Evolutionary conservation across 2,888 invertebrate genomes (phyloP).

Genomic region (Ischnus inquisitorius): DNA sequence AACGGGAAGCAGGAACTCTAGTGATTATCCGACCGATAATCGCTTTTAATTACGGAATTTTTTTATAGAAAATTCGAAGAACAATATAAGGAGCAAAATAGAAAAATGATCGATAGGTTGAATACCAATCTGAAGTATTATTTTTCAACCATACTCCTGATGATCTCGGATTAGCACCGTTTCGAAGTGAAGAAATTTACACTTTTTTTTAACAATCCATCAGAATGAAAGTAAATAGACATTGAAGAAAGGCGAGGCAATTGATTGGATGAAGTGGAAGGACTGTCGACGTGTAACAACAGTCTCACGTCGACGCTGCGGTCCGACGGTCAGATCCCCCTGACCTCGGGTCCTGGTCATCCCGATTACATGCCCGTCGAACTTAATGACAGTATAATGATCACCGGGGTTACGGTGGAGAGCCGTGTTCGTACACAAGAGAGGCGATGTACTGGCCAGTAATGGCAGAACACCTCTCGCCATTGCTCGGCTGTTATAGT

Average conservation of each 20-base stretch:
- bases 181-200: not conserved
- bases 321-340: constrained; percentile 54
- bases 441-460: constrained; percentile 38
- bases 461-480: constrained; percentile 43
- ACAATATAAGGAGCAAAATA: not conserved
- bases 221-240: not conserved
- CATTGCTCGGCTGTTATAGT: constrained; percentile 33
- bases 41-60: not conserved
- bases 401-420: constrained; percentile 27
- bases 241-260: not conserved
- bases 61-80: not conserved
- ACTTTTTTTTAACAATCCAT: not conserved
- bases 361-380: constrained; percentile 81
- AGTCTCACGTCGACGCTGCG: constrained; percentile 55
- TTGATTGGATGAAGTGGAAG: constrained; percentile 24
- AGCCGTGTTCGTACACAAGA: constrained; percentile 52
- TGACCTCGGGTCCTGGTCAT: constrained; percentile 46
- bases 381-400: constrained; percentile 82
- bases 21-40: not conserved
- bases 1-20: not conserved
- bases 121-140: not conserved
- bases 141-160: not conserved
- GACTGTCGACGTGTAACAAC: constrained; percentile 47
- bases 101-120: not conserved
- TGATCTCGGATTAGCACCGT: not conserved